Evolutionary conservation across 1,140 invertebrate species (phyloP).

Genomic region (Megathymus violae): DNA sequence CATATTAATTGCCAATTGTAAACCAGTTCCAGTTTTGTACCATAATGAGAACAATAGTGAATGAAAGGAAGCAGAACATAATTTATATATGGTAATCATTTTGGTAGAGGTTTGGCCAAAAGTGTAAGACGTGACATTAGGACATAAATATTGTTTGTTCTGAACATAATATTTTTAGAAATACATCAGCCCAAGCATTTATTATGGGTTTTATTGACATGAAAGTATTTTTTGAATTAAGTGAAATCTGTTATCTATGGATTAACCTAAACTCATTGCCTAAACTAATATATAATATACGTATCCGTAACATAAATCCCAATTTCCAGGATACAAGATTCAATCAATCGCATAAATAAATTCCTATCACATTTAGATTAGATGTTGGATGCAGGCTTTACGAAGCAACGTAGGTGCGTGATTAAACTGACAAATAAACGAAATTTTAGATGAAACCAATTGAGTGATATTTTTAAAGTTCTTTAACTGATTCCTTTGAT

Average conservation of each 20-base stretch:
- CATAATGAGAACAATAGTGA: slow-evolving; percentile 34
- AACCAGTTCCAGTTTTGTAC: slow-evolving; percentile 27
- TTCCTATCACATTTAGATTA: slow-evolving; percentile 7
- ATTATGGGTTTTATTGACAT: too few species aligned
- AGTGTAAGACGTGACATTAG: neutral
- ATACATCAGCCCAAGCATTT: too few species aligned
- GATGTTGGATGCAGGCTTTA: slow-evolving; percentile 10
- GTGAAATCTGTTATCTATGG: too few species aligned
- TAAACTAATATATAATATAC: too few species aligned
- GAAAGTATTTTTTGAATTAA: too few species aligned
- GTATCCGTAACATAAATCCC: too few species aligned
- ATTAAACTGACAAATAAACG: slow-evolving; percentile 1
- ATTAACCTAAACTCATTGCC: too few species aligned
- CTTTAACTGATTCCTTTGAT: neutral
- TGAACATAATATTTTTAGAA: too few species aligned
- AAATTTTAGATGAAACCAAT: neutral
- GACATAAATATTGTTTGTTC: too few species aligned
- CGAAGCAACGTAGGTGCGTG: slow-evolving; percentile 2
- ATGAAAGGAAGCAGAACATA: slow-evolving; percentile 23
- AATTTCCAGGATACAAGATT: neutral
- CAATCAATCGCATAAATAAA: slow-evolving; percentile 16
- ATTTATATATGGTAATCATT: slow-evolving; percentile 11
- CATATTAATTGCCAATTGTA: slow-evolving; percentile 35
- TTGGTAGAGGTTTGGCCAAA: slow-evolving; percentile 20
- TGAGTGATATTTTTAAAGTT: neutral